Conservation (phyloP, 92 coral and sea anemone genomes). For the Palythoa grandiflora region DNA sequence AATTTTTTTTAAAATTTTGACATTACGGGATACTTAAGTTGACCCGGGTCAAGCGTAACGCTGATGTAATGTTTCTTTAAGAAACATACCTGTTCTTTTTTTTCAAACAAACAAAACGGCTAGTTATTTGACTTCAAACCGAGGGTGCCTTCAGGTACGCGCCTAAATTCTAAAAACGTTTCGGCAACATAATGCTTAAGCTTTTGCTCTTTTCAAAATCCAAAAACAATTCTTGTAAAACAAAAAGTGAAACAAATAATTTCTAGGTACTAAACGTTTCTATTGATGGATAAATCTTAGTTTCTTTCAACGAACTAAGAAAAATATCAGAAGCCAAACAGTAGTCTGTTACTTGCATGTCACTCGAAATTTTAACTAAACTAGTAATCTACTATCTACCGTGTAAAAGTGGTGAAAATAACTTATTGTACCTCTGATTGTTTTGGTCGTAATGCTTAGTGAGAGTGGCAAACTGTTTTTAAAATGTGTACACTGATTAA, state of each 20-base stretch:
- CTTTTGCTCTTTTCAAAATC: background rate
- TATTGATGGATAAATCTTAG: background rate
- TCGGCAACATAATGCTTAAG: background rate
- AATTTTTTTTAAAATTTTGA: background rate
- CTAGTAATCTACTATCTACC: background rate
- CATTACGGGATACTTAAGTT: constrained; percentile 8
- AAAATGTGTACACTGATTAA: background rate
- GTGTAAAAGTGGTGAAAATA: background rate
- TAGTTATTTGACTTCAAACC: background rate
- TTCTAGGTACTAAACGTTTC: background rate
- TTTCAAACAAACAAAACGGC: background rate
- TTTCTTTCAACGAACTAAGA: background rate
- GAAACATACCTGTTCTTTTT: background rate
- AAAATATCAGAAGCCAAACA: background rate
- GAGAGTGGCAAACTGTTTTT: background rate
- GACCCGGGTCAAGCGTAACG: background rate
- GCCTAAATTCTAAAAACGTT: background rate
- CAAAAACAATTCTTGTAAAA: background rate
- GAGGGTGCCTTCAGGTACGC: background rate
- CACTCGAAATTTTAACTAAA: background rate
- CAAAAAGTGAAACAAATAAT: background rate
- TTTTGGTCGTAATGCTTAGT: background rate
- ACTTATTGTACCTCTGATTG: background rate
- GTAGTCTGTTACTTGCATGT: background rate
- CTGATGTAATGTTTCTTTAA: background rate